Percentiles rank a stretch among this genome's conserved stretches.
phyloP scores from a whole-genome alignment of 1,140 invertebrate species.

The Lucilia cuprina region DNA sequence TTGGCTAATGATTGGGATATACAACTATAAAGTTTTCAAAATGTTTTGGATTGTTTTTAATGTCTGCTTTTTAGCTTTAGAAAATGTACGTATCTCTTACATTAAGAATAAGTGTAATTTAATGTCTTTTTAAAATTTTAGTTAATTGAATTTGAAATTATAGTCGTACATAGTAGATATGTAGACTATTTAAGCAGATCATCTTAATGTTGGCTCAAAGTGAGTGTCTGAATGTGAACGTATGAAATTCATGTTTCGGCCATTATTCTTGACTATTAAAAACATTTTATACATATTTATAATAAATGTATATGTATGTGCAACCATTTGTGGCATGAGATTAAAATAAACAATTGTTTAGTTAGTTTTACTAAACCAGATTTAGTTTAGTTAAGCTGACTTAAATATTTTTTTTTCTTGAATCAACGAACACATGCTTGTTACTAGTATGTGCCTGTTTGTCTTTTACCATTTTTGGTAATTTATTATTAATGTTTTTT shows the following conservation, averaged over 20 bases:
- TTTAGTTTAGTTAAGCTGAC: neutral
- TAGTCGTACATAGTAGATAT: too few species aligned
- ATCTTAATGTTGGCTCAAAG: too few species aligned
- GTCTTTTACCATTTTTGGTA: neutral
- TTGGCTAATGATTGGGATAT: neutral
- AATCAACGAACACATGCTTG: neutral
- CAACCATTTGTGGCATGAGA: neutral
- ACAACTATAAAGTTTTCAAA: neutral
- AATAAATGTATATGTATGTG: neutral
- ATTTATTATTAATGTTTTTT: neutral
- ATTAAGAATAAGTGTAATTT: neutral
- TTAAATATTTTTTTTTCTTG: neutral
- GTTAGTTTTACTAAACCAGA: neutral
- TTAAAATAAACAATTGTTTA: neutral
- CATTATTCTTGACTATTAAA: constrained; percentile 6
- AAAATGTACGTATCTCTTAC: neutral
- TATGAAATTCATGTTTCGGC: neutral
- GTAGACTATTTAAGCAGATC: too few species aligned
- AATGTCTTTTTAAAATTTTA: neutral
- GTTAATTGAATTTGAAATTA: neutral
- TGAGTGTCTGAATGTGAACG: too few species aligned
- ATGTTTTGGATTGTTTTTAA: neutral
- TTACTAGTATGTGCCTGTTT: neutral
- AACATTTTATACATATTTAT: too few species aligned
- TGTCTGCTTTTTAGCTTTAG: too few species aligned